Evolutionary conservation across 2,113 vertebrate species (phyloP).

Genomic region (Bambusicola thoracicus): DNA sequence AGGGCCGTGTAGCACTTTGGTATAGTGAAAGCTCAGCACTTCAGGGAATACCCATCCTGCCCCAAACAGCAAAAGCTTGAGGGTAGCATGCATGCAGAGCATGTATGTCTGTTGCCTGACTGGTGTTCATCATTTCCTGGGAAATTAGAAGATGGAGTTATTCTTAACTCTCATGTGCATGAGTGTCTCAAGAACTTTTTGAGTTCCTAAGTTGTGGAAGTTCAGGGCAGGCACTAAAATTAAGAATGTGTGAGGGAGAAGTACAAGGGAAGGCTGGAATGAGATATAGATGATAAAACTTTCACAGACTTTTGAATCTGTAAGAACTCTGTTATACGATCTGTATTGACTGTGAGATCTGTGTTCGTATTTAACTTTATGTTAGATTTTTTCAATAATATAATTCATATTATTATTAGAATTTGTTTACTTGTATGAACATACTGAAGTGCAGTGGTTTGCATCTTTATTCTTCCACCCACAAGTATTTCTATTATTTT

Average conservation of each 20-base stretch:
- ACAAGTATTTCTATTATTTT: background rate
- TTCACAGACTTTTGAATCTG: background rate
- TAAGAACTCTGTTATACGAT: background rate
- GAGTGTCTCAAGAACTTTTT: background rate
- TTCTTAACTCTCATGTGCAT: background rate
- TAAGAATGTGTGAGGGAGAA: background rate
- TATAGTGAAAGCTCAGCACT: conserved; percentile 15
- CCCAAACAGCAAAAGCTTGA: background rate
- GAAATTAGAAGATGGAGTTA: background rate
- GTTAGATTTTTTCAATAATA: background rate
- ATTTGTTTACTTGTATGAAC: background rate
- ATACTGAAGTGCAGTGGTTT: background rate
- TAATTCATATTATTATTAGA: background rate
- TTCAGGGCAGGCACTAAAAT: background rate
- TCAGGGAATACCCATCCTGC: background rate
- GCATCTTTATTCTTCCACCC: background rate
- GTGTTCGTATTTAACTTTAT: background rate
- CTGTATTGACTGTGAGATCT: background rate
- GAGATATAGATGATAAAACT: background rate
- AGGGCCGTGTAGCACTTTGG: conserved; percentile 48
- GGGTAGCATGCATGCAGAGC: background rate
- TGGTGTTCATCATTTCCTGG: background rate
- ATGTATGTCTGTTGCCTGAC: background rate
- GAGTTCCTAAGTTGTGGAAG: background rate
- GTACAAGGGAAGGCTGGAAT: rapidly evolving